Conservation (phyloP, 2,888 invertebrate genomes). For the Spodoptera exigua region DNA sequence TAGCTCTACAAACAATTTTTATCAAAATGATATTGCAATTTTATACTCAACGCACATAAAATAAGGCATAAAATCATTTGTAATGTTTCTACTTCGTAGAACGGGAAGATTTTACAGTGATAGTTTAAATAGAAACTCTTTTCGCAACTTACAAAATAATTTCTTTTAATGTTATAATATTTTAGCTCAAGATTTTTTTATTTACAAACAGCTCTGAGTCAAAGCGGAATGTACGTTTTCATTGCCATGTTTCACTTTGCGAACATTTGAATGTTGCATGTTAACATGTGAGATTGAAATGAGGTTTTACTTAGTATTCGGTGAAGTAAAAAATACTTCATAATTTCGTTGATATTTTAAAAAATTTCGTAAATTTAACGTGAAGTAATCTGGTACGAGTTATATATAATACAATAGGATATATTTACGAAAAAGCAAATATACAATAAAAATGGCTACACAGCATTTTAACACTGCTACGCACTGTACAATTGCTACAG, state of each 20-base stretch:
- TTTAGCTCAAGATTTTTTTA: no score
- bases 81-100: not conserved
- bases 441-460: not conserved
- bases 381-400: no score
- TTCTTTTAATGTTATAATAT: not conserved
- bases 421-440: no score
- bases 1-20: not conserved
- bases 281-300: not conserved
- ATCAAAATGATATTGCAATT: not conserved
- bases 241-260: no score
- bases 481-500: not conserved
- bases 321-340: no score
- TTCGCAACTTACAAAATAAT: not conserved
- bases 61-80: conserved; percentile 10
- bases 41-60: not conserved
- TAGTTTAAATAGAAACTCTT: not conserved
- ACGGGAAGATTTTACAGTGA: not conserved
- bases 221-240: no score
- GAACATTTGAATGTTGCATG: no score
- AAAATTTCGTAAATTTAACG: no score
- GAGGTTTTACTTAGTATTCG: not conserved
- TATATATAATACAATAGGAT: no score
- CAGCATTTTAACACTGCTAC: no score
- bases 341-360: no score
- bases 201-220: no score